Base-by-base conservation (phyloP, 2,797 vertebrate genomes). In the Diplodus puntazzo region DNA sequence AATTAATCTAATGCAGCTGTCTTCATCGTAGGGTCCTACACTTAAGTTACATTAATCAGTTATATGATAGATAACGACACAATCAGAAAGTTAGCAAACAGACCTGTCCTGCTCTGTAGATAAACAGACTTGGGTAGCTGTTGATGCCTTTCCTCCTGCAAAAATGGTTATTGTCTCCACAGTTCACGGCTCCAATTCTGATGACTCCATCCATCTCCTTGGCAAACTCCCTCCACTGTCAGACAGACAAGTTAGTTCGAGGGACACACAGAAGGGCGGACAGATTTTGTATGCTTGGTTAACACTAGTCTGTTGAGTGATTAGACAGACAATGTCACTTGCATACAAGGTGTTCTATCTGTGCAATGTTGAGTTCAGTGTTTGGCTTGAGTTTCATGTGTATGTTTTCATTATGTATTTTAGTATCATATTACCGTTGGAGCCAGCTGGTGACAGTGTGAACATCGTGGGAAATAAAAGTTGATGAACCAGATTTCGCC, bases 401-500 rank as follows among this genome's bases (percentile, higher is more conserved):
- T 17, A 45, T 52, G 57, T 70, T 9, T 73, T 30, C 69, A 3
- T 23, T 45, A 1, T 11, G 30, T 45, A 11, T 12, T 11, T 69
- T 8, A 6, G 66, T 46, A 46, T 43, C 17, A 18, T 1, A 89
- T 42, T 95, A 99, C 98, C 82, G 96, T 97, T 5, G 98, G 98
- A 79, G 98, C 98, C 77, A 99, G 95, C 25, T 98, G 94, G 81
- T 99, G 98, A 92, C 98, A 99, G 91, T 99, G 98, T 1, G 98
- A 99, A 77, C 98, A 99, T 45, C 97, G 96, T 62, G 98, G 97
- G 73, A 96, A 99, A 89, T 99, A 99, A 87, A 99, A 99, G 93
- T 99, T 99, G 87, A 99, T 94, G 92, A 99, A 99, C 98, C 98
- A 99, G 81, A 99, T 94, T 82, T 99, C 98, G 87, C 98, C 98